Evolutionary conservation across 2,113 vertebrate species (phyloP).

Genomic region (Zonotrichia leucophrys): DNA sequence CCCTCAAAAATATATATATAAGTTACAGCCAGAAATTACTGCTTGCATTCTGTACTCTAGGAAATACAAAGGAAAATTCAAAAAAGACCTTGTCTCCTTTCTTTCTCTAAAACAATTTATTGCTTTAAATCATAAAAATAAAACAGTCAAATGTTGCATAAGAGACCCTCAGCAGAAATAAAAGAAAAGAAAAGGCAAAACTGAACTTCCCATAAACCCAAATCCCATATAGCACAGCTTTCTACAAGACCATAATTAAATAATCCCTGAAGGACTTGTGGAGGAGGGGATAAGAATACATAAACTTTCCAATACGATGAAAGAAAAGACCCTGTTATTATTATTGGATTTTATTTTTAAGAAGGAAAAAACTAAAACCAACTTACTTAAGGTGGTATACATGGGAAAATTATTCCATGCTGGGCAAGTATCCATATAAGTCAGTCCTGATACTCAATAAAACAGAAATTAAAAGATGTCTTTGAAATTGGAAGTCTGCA

Average conservation of each 20-base stretch:
- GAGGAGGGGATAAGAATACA: slow-evolving; percentile 54
- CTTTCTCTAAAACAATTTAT: slow-evolving; percentile 64
- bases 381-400: background rate
- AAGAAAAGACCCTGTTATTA: slow-evolving; percentile 51
- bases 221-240: slow-evolving; percentile 62
- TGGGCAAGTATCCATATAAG: background rate
- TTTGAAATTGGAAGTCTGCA: background rate
- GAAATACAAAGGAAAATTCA: slow-evolving; percentile 67
- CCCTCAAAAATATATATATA: slow-evolving; percentile 60
- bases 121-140: slow-evolving; percentile 69
- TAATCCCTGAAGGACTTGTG: slow-evolving; percentile 60
- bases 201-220: slow-evolving; percentile 65
- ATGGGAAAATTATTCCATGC: background rate
- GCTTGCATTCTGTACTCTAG: slow-evolving; percentile 59
- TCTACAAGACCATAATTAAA: slow-evolving; percentile 65
- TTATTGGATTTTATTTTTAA: slow-evolving; percentile 40
- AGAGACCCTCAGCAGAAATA: slow-evolving; percentile 65
- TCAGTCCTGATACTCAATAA: background rate
- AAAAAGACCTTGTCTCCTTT: slow-evolving; percentile 54
- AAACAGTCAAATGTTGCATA: slow-evolving; percentile 66
- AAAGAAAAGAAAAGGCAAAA: slow-evolving; percentile 68
- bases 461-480: background rate
- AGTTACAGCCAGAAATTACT: slow-evolving; percentile 67
- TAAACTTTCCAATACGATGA: slow-evolving; percentile 60
- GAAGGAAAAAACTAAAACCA: background rate